A percentile compares a stretch with the other conserved stretches of the same genome.
phyloP scores from a whole-genome alignment of 2,888 invertebrate genomes.

The Notocelia uddmanniana region DNA sequence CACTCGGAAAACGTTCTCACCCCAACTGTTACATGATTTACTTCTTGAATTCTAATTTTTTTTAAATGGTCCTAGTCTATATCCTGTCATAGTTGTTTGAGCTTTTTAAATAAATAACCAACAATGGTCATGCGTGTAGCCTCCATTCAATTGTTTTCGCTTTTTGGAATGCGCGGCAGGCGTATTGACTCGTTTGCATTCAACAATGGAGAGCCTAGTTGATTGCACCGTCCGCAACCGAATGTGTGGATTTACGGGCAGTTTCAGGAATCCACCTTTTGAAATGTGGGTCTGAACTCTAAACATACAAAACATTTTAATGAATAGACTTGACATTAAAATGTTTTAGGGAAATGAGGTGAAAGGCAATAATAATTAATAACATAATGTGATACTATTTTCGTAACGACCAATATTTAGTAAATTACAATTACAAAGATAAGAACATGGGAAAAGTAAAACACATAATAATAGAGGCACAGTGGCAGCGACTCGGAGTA shows the following conservation, averaged over 20 bases:
- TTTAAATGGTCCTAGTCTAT: too few relatives aligned
- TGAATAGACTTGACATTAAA: background rate
- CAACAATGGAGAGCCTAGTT: slow-evolving; percentile 24
- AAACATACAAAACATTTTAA: background rate
- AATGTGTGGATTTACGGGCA: slow-evolving; percentile 5
- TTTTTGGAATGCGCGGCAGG: slow-evolving; percentile 18
- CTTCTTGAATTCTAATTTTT: too few relatives aligned
- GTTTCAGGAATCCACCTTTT: background rate
- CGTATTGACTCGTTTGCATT: slow-evolving; percentile 40
- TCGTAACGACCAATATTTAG: too few relatives aligned
- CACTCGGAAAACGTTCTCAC: too few relatives aligned
- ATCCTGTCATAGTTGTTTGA: background rate
- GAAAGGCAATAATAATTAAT: background rate
- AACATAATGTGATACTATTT: too few relatives aligned
- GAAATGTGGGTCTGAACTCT: background rate
- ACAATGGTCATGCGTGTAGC: background rate
- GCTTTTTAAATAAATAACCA: background rate
- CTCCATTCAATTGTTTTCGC: slow-evolving; percentile 28
- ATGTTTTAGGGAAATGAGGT: background rate
- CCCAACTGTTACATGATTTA: too few relatives aligned
- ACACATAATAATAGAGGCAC: too few relatives aligned
- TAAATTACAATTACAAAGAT: too few relatives aligned
- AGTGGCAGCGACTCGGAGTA: too few relatives aligned
- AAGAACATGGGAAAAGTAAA: too few relatives aligned
- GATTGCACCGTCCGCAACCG: slow-evolving; percentile 6